These are phyloP conservation scores for Cephus rjabovi DNA, from an alignment of 2,888 invertebrate genomes.

Conservation along the genomic window DNA sequence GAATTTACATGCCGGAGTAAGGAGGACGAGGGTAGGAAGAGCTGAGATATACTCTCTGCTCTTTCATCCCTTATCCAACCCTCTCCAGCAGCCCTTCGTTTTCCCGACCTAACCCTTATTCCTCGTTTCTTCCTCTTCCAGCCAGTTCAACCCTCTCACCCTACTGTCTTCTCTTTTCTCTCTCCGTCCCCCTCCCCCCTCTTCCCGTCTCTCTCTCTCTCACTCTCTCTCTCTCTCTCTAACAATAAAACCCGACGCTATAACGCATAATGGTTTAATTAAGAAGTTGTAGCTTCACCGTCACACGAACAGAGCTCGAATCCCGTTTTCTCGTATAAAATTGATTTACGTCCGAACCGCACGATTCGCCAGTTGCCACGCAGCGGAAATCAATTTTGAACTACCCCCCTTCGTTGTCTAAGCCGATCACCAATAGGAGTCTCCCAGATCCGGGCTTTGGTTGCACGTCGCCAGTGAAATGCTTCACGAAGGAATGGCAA, in stretches of 20 bases:
- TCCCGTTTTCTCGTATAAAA: not conserved
- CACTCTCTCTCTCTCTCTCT: constrained; percentile 26
- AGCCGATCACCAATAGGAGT: not conserved
- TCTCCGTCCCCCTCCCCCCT: not conserved
- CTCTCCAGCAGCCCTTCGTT: not conserved
- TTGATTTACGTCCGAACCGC: constrained; percentile 4
- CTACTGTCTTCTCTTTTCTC: constrained; percentile 11
- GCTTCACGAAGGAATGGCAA: not conserved
- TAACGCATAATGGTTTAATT: constrained; percentile 63
- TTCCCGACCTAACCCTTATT: not conserved
- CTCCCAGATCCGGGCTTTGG: not conserved
- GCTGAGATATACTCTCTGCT: not conserved
- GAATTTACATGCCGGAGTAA: constrained; percentile 60
- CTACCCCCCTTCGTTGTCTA: not conserved
- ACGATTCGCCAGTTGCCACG: not conserved
- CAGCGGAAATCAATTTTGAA: not conserved
- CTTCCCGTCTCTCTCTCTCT: constrained; percentile 9
- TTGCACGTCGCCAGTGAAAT: not conserved
- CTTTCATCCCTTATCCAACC: not conserved
- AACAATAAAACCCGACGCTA: constrained; percentile 57
- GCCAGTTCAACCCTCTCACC: constrained; percentile 15
- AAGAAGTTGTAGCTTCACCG: constrained; percentile 54
- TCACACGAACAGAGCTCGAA: not conserved
- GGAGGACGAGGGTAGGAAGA: constrained; percentile 7
- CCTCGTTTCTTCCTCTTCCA: not conserved